Conservation (phyloP, 2,888 invertebrate genomes). For the Drosophila diplacantha region DNA sequence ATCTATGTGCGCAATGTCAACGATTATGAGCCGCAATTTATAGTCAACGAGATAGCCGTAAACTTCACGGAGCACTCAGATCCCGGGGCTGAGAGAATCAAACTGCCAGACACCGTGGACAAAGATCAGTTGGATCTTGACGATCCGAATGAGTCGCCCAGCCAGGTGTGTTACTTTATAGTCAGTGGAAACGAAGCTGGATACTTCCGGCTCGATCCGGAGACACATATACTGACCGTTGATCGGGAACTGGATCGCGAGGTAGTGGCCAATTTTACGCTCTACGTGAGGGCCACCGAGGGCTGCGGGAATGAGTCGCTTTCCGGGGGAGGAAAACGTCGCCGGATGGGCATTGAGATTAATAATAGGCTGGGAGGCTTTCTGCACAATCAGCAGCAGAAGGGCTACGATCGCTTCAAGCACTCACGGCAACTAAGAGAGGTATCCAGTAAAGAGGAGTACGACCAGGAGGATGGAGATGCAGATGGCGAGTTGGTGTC, state of each 20-base stretch:
- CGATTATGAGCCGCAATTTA: constrained; percentile 92
- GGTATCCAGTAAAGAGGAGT: constrained; percentile 19
- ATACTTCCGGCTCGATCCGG: constrained; percentile 84
- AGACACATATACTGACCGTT: constrained; percentile 81
- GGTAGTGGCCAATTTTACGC: constrained; percentile 81
- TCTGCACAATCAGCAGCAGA: constrained; percentile 19
- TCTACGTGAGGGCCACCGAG: constrained; percentile 89
- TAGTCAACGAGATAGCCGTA: constrained; percentile 83
- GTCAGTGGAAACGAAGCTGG: constrained; percentile 88
- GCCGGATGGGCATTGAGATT: constrained; percentile 49
- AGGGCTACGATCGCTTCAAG: constrained; percentile 64
- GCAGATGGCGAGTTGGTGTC: constrained; percentile 26
- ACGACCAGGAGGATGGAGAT: constrained; percentile 22
- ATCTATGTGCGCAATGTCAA: constrained; percentile 93
- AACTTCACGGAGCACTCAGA: constrained; percentile 84
- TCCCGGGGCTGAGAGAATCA: constrained; percentile 83
- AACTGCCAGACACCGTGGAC: constrained; percentile 89
- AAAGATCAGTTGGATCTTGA: constrained; percentile 91
- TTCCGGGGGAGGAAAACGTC: constrained; percentile 23
- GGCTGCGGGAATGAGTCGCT: constrained; percentile 82
- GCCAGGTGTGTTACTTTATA: constrained; percentile 94
- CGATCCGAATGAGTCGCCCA: constrained; percentile 87
- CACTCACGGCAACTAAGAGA: constrained; percentile 64
- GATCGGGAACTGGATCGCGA: constrained; percentile 86
- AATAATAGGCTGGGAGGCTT: constrained; percentile 36